Percentiles rank a stretch among this genome's conserved stretches.
These are phyloP conservation scores for Chelmon rostratus DNA, from an alignment of 2,797 vertebrate genomes.

Conservation along the genomic window DNA sequence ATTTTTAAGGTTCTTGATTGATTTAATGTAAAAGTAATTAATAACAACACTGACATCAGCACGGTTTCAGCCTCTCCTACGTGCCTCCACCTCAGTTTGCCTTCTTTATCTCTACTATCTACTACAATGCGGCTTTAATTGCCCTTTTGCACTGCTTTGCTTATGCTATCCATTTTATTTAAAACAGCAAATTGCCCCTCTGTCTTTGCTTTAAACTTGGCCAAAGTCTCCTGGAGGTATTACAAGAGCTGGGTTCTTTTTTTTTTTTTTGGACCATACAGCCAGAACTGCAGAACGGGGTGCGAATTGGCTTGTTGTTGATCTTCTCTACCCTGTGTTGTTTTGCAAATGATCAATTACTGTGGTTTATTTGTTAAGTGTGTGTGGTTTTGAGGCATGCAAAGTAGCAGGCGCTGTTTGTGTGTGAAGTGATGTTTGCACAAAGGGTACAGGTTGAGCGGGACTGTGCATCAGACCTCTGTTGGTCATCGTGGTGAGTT, in stretches of 20 bases:
- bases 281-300: conserved; percentile 29
- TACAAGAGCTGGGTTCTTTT: conserved; percentile 1
- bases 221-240: conserved; percentile 33
- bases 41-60: conserved; percentile 36
- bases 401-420: conserved; percentile 30
- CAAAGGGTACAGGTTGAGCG: not conserved
- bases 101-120: conserved; percentile 28
- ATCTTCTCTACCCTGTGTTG: conserved; percentile 28
- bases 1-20: conserved; percentile 26
- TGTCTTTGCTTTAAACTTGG: conserved; percentile 47
- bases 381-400: conserved; percentile 34
- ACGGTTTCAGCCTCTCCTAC: conserved; percentile 33
- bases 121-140: conserved; percentile 54
- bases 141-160: conserved; percentile 16
- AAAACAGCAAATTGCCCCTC: conserved; percentile 23
- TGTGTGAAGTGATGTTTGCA: conserved; percentile 13
- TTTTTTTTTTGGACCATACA: conserved; percentile 9
- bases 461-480: not conserved
- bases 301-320: conserved; percentile 43
- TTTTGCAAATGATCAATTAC: conserved; percentile 39
- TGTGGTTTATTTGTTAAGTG: conserved; percentile 45
- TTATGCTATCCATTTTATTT: conserved; percentile 37
- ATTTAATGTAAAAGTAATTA: conserved; percentile 32
- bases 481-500: not conserved
- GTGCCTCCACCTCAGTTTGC: conserved; percentile 45